Base-by-base conservation (phyloP, 2,888 invertebrate species). In the Ommatoiulus sabulosus region DNA sequence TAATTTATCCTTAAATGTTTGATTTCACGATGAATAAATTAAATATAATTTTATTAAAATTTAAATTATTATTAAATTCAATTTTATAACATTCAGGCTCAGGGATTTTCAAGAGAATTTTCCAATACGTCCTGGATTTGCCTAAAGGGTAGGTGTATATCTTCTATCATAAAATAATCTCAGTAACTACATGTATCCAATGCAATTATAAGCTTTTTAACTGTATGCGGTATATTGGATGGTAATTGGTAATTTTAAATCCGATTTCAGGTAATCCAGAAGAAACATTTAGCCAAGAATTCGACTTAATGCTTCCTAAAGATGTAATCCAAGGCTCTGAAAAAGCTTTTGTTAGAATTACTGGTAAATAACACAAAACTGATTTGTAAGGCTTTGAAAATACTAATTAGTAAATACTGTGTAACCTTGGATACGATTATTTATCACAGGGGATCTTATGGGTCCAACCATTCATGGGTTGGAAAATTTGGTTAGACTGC, bases 401-500 rank as follows among this genome's bases (percentile, higher is more conserved):
- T 84, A 20, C 15, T 84, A 35, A 24, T 72, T 17, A 86, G 52
- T 85, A 44, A 46, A 17, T 89, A 48, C 8, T 90, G 92, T 93
- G 93, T 89, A 20, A 48, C 12, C 7, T 7, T 48, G 12, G 48
- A 10, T 48, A 63, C 20, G 72, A 10, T 24, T 24, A 63, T 20
- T 63, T 63, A 20, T 72, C 12, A 15, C 15, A 72, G 72, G 72
- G 6, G 93, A 93, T 89, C 91, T 93, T 12, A 92, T 93, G 92
- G 93, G 93, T 0, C 92, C 92, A 10, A 91, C 92, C 3, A 90
- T 93, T 72, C 90, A 91, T 15, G 92, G 92, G 89, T 93, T 96
- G 0, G 95, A 96, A 87, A 93, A 94, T 7, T 92, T 96, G 12
- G 93, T 96, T 1, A 92, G 93, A 15, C 92, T 96, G 87, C 96